These are phyloP conservation scores for Clamator glandarius DNA, from an alignment of 2,797 vertebrate genomes.

Conservation along the genomic window DNA sequence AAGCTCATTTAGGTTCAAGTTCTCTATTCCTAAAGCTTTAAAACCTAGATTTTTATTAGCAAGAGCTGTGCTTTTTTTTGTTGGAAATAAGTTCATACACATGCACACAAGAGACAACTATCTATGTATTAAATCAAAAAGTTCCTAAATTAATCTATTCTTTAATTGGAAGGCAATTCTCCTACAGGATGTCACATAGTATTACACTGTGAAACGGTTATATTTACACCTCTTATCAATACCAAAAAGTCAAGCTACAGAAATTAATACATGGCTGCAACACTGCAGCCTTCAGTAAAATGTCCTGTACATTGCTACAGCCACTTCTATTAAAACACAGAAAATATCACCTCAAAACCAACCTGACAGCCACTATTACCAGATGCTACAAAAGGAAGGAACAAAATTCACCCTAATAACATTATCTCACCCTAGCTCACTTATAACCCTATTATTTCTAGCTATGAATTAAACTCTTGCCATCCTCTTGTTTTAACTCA, in stretches of 20 bases:
- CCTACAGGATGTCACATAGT: not conserved
- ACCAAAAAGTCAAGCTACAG: not conserved
- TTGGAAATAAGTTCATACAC: not conserved
- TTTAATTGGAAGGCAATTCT: not conserved
- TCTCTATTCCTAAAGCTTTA: not conserved
- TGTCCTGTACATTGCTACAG: not conserved
- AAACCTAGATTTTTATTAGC: not conserved
- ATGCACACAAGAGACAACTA: not conserved
- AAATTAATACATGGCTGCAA: not conserved
- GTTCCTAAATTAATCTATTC: not conserved
- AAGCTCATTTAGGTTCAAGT: not conserved
- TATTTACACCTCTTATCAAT: not conserved
- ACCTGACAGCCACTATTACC: not conserved
- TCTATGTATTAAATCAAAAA: not conserved
- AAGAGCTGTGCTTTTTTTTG: not conserved
- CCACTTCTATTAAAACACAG: not conserved
- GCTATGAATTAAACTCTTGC: not conserved
- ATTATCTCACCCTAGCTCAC: not conserved
- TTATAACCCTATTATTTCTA: not conserved
- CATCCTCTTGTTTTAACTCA: not conserved
- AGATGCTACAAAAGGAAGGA: not conserved
- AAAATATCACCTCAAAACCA: not conserved
- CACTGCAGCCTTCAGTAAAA: not conserved
- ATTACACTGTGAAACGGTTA: not conserved
- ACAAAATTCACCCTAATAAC: not conserved